Evolutionary conservation across 1,140 invertebrate genomes (phyloP).

Genomic region (Cydia strobilella): DNA sequence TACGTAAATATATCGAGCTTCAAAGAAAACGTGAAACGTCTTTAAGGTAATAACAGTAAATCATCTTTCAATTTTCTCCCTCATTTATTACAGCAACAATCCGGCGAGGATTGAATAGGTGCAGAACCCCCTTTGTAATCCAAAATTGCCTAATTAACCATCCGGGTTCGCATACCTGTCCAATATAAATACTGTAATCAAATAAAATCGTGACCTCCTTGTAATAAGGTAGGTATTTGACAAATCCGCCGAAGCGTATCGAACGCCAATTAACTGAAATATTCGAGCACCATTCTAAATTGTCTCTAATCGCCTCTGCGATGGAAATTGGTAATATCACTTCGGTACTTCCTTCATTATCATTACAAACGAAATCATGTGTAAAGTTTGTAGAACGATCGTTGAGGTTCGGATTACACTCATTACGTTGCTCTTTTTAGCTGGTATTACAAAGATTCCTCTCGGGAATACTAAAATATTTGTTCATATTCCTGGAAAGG

Average conservation of each 20-base stretch:
- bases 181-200: conserved; percentile 15
- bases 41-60: conserved; percentile 23
- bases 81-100: conserved; percentile 26
- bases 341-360: conserved; percentile 32
- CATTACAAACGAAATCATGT: conserved; percentile 24
- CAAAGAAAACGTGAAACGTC: conserved; percentile 20
- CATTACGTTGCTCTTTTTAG: background rate
- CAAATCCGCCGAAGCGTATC: conserved; percentile 24
- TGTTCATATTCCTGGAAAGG: background rate
- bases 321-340: conserved; percentile 39
- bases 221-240: conserved; percentile 22
- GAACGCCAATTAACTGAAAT: conserved; percentile 45
- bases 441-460: background rate
- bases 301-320: conserved; percentile 5
- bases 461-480: background rate
- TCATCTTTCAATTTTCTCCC: conserved; percentile 28
- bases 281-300: conserved; percentile 16
- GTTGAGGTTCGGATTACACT: background rate
- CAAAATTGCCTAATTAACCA: conserved; percentile 39
- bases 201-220: background rate
- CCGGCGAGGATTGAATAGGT: conserved; percentile 29
- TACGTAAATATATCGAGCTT: conserved; percentile 5
- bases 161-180: conserved; percentile 33
- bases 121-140: conserved; percentile 25
- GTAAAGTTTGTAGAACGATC: conserved; percentile 5